phyloP scores from a whole-genome alignment of 2,113 vertebrate genomes.

The Arvicanthis niloticus region DNA sequence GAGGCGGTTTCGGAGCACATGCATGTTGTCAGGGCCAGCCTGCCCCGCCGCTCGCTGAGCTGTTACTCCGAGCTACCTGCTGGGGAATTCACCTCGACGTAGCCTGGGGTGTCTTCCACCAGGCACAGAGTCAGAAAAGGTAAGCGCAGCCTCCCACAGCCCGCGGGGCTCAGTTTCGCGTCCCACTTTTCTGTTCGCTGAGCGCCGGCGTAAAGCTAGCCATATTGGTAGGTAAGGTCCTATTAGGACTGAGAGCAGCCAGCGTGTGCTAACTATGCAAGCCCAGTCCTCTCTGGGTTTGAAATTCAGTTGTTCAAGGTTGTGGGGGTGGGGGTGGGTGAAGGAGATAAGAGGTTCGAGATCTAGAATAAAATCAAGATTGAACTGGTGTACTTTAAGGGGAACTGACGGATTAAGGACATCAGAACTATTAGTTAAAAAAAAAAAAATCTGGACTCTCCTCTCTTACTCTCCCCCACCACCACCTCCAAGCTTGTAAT shows the following conservation, averaged over 20 bases:
- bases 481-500: constrained; percentile 32
- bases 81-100: not conserved
- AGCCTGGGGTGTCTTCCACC: not conserved
- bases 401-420: constrained; percentile 18
- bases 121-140: constrained; percentile 38
- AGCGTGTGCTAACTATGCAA: not conserved
- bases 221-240: constrained; percentile 68
- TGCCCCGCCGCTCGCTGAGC: not conserved
- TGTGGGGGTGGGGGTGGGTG: not conserved
- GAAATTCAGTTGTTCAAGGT: not conserved
- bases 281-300: not conserved
- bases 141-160: constrained; percentile 51
- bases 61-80: not conserved
- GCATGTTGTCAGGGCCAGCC: constrained; percentile 60
- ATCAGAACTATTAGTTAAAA: not conserved
- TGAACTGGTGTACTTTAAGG: constrained; percentile 2
- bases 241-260: not conserved
- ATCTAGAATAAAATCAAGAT: not conserved
- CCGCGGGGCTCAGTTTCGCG: fast-evolving
- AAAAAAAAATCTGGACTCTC: constrained; percentile 38
- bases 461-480: not conserved
- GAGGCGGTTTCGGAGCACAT: constrained; percentile 80
- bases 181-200: not conserved
- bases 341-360: not conserved
- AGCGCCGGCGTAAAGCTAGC: constrained; percentile 57